Base-by-base conservation (phyloP, 2,113 vertebrate genomes). In the Australoheros scitulus region DNA sequence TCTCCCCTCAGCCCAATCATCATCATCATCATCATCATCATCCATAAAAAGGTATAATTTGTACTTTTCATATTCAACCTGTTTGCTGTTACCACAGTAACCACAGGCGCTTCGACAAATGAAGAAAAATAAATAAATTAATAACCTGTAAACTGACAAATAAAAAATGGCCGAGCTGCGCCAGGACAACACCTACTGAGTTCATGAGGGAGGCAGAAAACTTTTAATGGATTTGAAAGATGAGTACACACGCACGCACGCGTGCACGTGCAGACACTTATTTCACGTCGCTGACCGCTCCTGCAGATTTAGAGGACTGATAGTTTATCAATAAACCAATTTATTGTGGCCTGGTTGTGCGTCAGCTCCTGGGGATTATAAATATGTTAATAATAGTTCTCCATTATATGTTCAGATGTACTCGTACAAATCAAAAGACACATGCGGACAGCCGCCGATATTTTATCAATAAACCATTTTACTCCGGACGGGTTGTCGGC, bases 341-440 rank as follows among this genome's bases (percentile, higher is more conserved):
- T 26, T 3, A 26, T 8, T 26, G 8, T 47, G 22, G 2, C 13
- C 4, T 70, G 41, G 15, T 70, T 70, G 65, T 7, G 43, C 26
- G 9, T 47, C 76, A 34, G 58, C 41, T 61, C 26, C 50, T 7
- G 0, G 1, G 41, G 76, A 47, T 79, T 38, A 20, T 50, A 29
- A 70, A 70, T 50, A 70, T 3, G 15, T 70, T 70, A 32, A 52
- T 70, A 70, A 52, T 52, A 50, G 5, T 70, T 50, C 65, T 70
- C 15, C 65, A 3, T 70, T 17, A 1, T 17, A 32, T 20, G 65
- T 20, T 32, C 43, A 13, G 24, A 70, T 52, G 24, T 29, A 29
- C 43, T 13, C 15, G 3, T 29, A 52, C 24, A 70, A 70, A 32
- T 26, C 0, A 29, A 24, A 76, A 18, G n/a, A 36, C 9, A 7